Evolutionary conservation across 1,140 invertebrate species (phyloP).

Genomic region (Matsumurasca onukii): DNA sequence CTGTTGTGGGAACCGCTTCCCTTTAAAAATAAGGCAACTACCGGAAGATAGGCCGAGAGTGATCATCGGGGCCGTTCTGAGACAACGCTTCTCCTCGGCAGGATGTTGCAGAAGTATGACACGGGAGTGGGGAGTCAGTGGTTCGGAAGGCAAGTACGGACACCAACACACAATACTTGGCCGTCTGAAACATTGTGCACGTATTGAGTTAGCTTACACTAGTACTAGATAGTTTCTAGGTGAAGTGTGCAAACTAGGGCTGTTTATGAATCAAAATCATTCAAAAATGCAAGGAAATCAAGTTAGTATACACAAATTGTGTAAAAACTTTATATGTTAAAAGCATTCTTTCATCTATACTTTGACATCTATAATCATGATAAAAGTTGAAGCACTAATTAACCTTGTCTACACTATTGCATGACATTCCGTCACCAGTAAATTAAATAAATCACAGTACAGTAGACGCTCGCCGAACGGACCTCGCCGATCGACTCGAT

Average conservation of each 20-base stretch:
- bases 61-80: conserved; percentile 88
- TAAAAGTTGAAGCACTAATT: too few species aligned
- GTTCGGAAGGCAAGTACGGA: conserved; percentile 68
- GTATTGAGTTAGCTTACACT: conserved; percentile 33
- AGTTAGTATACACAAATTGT: neutral
- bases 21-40: conserved; percentile 77
- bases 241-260: neutral
- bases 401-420: too few species aligned
- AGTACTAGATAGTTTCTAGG: neutral
- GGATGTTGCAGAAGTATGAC: conserved; percentile 89
- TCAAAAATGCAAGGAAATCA: neutral
- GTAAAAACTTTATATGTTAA: neutral
- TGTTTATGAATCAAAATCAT: neutral
- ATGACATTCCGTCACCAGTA: too few species aligned
- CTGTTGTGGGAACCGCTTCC: conserved; percentile 75
- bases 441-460: too few species aligned
- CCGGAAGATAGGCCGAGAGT: conserved; percentile 67
- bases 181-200: conserved; percentile 59
- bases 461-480: too few species aligned
- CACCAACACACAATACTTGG: conserved; percentile 90
- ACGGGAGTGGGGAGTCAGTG: conserved; percentile 63
- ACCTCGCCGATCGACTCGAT: too few species aligned
- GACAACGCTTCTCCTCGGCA: conserved; percentile 85
- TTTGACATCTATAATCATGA: conserved; percentile 3
- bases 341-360: neutral